phyloP scores from a whole-genome alignment of 1,140 invertebrate species.

The Orius insidiosus region DNA sequence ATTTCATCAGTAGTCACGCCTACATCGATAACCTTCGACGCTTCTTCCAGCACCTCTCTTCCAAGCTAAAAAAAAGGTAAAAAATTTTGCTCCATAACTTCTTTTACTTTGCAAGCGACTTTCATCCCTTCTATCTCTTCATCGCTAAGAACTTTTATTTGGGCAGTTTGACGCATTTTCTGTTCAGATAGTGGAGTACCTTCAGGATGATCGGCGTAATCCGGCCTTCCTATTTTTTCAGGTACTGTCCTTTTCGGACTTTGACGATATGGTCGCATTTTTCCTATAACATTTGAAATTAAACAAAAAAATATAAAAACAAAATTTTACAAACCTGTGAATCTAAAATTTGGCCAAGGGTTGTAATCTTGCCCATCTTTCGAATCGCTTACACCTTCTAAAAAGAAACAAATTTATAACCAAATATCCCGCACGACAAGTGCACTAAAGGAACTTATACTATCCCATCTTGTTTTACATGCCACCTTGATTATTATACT shows the following conservation, averaged over 20 bases:
- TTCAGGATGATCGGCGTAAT: constrained; percentile 85
- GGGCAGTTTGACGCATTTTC: constrained; percentile 60
- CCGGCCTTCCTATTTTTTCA: constrained; percentile 64
- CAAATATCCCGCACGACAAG: too few relatives aligned
- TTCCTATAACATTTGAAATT: constrained; percentile 25
- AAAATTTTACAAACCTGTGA: constrained; percentile 41
- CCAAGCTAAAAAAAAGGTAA: constrained; percentile 40
- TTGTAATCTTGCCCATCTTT: constrained; percentile 50
- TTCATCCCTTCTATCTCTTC: constrained; percentile 90
- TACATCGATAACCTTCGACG: constrained; percentile 65
- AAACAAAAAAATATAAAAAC: background rate
- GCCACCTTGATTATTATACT: too few relatives aligned
- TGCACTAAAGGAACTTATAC: too few relatives aligned
- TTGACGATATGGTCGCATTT: constrained; percentile 64
- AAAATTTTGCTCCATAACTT: too few relatives aligned
- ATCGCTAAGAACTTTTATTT: constrained; percentile 82
- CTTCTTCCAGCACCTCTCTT: constrained; percentile 86
- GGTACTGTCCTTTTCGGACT: constrained; percentile 65
- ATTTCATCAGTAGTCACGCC: constrained; percentile 78
- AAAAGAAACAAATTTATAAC: constrained; percentile 22
- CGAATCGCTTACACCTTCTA: constrained; percentile 44
- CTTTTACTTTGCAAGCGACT: constrained; percentile 79
- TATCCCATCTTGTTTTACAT: too few relatives aligned
- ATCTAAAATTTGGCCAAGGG: constrained; percentile 83
- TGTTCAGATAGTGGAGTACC: constrained; percentile 77